A percentile compares a stretch with the other conserved stretches of the same genome.
Conservation (phyloP, 2,797 vertebrate genomes). For the Rhynchotus rufescens region DNA sequence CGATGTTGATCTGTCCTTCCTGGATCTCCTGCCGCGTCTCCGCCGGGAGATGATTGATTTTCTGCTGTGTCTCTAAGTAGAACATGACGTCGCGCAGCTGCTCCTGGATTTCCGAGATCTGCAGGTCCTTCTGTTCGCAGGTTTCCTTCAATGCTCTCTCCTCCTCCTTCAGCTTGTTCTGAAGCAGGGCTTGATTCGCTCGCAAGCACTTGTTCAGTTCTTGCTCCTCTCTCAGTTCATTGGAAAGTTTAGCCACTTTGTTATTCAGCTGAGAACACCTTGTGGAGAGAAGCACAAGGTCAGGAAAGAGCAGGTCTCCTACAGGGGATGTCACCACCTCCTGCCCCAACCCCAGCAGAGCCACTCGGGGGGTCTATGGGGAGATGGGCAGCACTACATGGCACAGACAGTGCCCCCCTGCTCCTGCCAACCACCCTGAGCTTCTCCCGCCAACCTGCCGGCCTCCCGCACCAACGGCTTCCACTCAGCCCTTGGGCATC, state of each 20-base stretch:
- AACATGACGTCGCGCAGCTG: slow-evolving; percentile 98
- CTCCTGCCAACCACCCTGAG: neutral
- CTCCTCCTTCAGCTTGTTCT: slow-evolving; percentile 90
- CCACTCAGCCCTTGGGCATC: neutral
- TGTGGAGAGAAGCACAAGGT: neutral
- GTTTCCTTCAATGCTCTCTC: slow-evolving; percentile 86
- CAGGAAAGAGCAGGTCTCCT: neutral
- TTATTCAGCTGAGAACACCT: slow-evolving; percentile 90
- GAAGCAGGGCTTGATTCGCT: slow-evolving; percentile 91
- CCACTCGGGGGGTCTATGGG: neutral
- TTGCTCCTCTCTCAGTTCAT: slow-evolving; percentile 95
- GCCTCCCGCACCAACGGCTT: neutral
- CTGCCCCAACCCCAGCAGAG: neutral
- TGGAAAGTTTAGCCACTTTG: slow-evolving; percentile 88
- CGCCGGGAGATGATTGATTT: slow-evolving; percentile 90
- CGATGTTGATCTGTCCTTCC: slow-evolving; percentile 96
- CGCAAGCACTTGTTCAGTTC: slow-evolving; percentile 96
- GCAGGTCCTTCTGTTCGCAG: slow-evolving; percentile 86
- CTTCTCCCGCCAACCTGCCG: neutral
- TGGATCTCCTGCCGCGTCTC: slow-evolving; percentile 94
- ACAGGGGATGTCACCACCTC: neutral
- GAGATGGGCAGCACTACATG: rapidly evolving
- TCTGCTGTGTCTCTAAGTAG: slow-evolving; percentile 93
- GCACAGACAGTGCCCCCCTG: neutral
- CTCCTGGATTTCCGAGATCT: slow-evolving; percentile 92